A percentile compares a stretch with the other conserved stretches of the same genome.
Evolutionary conservation across 2,888 invertebrate genomes (phyloP).

Genomic region (Dicroscelio sp.): DNA sequence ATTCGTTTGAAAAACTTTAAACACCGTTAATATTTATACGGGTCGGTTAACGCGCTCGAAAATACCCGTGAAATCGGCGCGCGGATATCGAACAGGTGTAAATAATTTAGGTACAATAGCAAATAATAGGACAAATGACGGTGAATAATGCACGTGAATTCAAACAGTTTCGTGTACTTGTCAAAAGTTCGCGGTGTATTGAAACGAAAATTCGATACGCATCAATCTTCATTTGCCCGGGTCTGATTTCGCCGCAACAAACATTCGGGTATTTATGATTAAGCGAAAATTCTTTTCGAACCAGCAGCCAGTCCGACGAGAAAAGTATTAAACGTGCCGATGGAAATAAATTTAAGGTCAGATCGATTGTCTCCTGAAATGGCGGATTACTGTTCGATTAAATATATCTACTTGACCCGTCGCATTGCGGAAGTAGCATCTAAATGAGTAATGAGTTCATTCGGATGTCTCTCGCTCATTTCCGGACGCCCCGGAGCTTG

Average conservation of each 20-base stretch:
- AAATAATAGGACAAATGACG: constrained; percentile 75
- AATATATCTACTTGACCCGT: constrained; percentile 77
- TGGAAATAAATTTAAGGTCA: not conserved
- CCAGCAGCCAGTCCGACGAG: no score
- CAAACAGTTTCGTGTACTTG: constrained; percentile 69
- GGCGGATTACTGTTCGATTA: constrained; percentile 70
- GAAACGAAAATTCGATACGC: constrained; percentile 72
- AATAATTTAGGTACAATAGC: constrained; percentile 73
- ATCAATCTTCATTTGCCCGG: constrained; percentile 70
- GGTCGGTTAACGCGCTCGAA: constrained; percentile 45
- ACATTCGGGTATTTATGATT: constrained; percentile 39
- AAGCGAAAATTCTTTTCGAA: not conserved
- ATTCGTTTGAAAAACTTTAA: constrained; percentile 43
- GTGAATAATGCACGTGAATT: constrained; percentile 62
- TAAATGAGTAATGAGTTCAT: constrained; percentile 90
- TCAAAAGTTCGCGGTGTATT: constrained; percentile 61
- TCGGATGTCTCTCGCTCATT: constrained; percentile 89
- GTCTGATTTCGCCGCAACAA: no score
- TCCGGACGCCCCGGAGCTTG: constrained; percentile 85
- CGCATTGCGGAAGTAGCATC: constrained; percentile 86
- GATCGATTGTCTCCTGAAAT: constrained; percentile 54
- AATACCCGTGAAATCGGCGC: constrained; percentile 40
- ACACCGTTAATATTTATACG: constrained; percentile 52
- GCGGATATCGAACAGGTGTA: constrained; percentile 63
- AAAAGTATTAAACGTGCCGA: no score